These are phyloP conservation scores for Parotocinclus haroldoi DNA, from an alignment of 2,797 vertebrate genomes.

Conservation along the genomic window DNA sequence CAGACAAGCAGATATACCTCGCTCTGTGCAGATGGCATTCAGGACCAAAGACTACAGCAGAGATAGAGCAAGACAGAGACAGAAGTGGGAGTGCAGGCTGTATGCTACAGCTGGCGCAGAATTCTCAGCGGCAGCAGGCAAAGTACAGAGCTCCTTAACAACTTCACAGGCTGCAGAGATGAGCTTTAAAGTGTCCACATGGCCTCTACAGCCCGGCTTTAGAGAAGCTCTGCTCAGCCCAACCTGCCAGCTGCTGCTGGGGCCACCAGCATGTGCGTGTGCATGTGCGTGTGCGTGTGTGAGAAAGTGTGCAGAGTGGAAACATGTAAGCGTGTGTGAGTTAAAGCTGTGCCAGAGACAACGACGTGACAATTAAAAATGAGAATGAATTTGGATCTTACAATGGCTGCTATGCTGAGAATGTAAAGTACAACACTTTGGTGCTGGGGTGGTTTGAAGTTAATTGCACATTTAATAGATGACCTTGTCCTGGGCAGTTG, in stretches of 20 bases:
- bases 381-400: background rate
- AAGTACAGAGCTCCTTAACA: constrained; percentile 80
- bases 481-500: no score
- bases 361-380: constrained; percentile 1
- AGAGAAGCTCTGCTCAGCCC: constrained; percentile 67
- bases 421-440: no score
- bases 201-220: constrained; percentile 76
- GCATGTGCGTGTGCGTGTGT: constrained; percentile 47
- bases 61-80: constrained; percentile 32
- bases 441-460: no score
- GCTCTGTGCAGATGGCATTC: constrained; percentile 66
- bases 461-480: no score
- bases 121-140: constrained; percentile 76
- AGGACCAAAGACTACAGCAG: constrained; percentile 69
- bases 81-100: constrained; percentile 45
- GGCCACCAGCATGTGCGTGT: constrained; percentile 64
- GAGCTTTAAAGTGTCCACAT: constrained; percentile 81
- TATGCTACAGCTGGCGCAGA: constrained; percentile 74
- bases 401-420: background rate
- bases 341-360: constrained; percentile 34
- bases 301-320: constrained; percentile 40
- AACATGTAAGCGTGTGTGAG: constrained; percentile 19
- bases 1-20: constrained; percentile 72
- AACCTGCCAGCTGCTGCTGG: constrained; percentile 75
- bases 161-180: constrained; percentile 79